Conservation (phyloP, 2,113 vertebrate species). For the Penelope pileata region DNA sequence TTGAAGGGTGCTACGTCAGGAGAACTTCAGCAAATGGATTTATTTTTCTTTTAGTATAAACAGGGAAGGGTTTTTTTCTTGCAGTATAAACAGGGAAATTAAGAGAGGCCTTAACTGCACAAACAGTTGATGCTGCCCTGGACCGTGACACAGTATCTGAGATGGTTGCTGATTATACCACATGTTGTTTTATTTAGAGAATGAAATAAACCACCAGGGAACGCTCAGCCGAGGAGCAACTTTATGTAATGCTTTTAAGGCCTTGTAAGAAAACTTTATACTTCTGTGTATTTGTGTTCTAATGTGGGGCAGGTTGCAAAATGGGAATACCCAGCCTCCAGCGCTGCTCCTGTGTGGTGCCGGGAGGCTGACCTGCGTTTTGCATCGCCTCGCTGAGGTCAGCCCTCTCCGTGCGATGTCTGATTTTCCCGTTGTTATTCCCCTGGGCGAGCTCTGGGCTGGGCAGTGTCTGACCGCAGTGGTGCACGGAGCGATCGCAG, state of each 20-base stretch:
- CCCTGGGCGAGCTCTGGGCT: not conserved
- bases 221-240: not conserved
- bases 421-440: not conserved
- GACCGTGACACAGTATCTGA: not conserved
- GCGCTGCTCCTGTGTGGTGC: not conserved
- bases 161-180: not conserved
- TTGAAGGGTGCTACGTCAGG: not conserved
- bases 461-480: rapidly evolving
- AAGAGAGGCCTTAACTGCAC: not conserved
- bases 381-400: not conserved
- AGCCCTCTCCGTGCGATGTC: not conserved
- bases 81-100: not conserved
- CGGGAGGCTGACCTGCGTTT: not conserved
- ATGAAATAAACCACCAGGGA: not conserved
- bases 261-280: not conserved
- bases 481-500: rapidly evolving
- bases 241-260: not conserved
- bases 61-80: not conserved
- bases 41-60: not conserved
- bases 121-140: constrained; percentile 17
- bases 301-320: not conserved
- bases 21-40: not conserved
- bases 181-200: constrained; percentile 19
- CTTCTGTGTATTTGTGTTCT: not conserved
- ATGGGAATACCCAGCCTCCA: not conserved